These are phyloP conservation scores for Heliconius congener DNA, from an alignment of 1,140 invertebrate species.

Conservation along the genomic window DNA sequence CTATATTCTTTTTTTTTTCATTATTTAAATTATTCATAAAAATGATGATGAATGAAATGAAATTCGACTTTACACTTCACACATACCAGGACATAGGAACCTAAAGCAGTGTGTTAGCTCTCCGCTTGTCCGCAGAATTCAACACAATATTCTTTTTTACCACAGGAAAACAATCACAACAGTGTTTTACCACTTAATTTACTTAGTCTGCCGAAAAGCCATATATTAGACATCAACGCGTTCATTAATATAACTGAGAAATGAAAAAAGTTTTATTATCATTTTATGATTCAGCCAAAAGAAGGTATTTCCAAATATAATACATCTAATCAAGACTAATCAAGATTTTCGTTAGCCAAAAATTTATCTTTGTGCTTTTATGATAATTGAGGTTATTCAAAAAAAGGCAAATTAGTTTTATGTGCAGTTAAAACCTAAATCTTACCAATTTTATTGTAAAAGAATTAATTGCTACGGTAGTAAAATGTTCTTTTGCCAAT, in stretches of 20 bases:
- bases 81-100: no score
- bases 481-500: background rate
- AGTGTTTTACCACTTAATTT: no score
- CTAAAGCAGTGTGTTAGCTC: no score
- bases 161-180: background rate
- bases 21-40: no score
- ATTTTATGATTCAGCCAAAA: constrained; percentile 1
- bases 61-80: no score
- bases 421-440: background rate
- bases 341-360: background rate
- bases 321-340: background rate
- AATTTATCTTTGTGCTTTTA: background rate
- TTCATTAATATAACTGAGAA: background rate
- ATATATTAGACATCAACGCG: constrained; percentile 31
- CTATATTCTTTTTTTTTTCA: no score
- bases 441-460: no score
- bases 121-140: no score
- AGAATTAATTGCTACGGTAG: background rate
- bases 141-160: background rate
- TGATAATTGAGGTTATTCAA: background rate
- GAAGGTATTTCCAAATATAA: background rate
- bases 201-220: background rate
- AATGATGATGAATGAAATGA: no score
- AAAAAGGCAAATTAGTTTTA: background rate
- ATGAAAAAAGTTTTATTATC: background rate